phyloP scores from a whole-genome alignment of 2,888 invertebrate species.

The Drosophila meridionalis region DNA sequence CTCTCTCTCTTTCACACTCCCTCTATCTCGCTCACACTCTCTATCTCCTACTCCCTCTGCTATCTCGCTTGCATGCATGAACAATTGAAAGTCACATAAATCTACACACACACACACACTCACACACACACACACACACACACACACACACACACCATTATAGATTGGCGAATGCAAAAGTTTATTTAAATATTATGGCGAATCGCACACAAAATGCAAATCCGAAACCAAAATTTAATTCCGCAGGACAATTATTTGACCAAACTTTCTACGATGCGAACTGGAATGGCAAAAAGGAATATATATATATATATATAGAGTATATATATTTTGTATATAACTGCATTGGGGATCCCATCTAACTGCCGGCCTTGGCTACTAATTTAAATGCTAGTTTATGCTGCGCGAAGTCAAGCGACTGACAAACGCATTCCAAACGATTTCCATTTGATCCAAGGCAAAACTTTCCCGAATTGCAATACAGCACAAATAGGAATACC shows the following conservation, averaged over 20 bases:
- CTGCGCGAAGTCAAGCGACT: neutral
- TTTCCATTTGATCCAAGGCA: conserved; percentile 2
- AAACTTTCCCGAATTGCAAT: neutral
- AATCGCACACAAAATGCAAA: conserved; percentile 49
- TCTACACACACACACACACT: conserved; percentile 20
- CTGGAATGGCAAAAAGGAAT: neutral
- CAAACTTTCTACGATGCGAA: conserved; percentile 7
- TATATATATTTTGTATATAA: conserved; percentile 2
- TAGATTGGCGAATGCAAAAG: conserved; percentile 20
- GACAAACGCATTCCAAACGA: neutral
- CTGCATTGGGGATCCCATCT: conserved; percentile 1
- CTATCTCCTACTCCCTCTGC: neutral
- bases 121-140: conserved; percentile 8
- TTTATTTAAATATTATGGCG: conserved; percentile 34
- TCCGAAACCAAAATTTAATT: conserved; percentile 35
- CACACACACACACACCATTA: conserved; percentile 20
- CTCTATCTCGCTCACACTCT: neutral
- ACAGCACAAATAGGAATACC: neutral
- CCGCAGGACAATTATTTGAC: conserved; percentile 39
- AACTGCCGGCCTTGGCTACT: conserved; percentile 5
- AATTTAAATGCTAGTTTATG: conserved; percentile 24
- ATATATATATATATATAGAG: neutral
- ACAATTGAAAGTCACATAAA: conserved; percentile 44
- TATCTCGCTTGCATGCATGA: conserved; percentile 10
- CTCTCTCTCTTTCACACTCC: neutral